Evolutionary conservation across 2,797 vertebrate species (phyloP), one percentile per base, ranked within the genome.

Genomic region (Sebastes wilsoni): DNA sequence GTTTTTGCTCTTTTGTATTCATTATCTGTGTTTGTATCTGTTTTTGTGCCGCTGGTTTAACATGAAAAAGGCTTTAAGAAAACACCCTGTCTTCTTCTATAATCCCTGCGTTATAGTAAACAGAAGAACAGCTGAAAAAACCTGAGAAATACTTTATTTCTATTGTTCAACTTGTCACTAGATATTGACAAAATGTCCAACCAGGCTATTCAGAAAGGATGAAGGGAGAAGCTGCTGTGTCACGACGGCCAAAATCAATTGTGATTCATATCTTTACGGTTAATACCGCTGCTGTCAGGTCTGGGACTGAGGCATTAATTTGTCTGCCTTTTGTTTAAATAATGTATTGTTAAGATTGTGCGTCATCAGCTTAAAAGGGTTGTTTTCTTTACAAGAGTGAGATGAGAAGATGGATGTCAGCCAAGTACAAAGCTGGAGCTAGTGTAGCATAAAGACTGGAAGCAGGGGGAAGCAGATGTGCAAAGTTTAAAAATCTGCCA

Each of bases 171-270:
- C 34, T 25, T 46, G 66, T 82, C 73, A 77, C 58, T 54, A 73
- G 81, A 79, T 85, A 89, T 81, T 77, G 86, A 87, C 60, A 4
- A 76, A 84, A 54, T 14, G 77, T 76, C 84, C 12, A 0, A 46
- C 14, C 22, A 66, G 60, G 62, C 74, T 59, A 2, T 68, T 87
- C 18, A 75, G 32, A 66, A 36, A 79, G 71, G 72, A 82, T 77
- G 77, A 80, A 70, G 69, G 3, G 28, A 81, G 75, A 16, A 28
- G 68, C 6, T 67, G 75, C 67, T 25, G 14, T 22, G 72, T 75
- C 61, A 36, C 0, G 67, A 56, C 71, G 38, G 38, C 4, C 58
- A 79, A 87, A 87, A 88, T 89, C 86, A 56, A 87, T 89, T 59
- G 54, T 66, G 77, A 83, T 87, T 85, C 71, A 66, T 69, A 60